Conservation (phyloP, 37 sponge, comb jelly and placozoan species). For the Spongilla lacustris region DNA sequence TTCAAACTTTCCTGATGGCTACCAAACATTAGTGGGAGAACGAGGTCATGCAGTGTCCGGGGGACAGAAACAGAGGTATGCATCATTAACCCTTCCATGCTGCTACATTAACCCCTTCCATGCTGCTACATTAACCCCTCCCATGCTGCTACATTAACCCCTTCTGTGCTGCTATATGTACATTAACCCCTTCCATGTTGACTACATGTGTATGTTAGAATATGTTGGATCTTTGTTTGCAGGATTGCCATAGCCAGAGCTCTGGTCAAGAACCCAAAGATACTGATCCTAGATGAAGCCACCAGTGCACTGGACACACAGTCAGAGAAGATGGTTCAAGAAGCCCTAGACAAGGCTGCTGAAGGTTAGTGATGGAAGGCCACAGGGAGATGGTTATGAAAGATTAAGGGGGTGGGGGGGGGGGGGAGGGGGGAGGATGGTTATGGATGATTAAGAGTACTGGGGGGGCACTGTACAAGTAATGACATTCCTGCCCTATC, state of each 20-base stretch:
- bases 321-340: slow-evolving; percentile 70
- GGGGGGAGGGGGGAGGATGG: too few relatives aligned
- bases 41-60: slow-evolving; percentile 87
- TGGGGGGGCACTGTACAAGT: too few relatives aligned
- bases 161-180: too few relatives aligned
- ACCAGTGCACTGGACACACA: slow-evolving; percentile 82
- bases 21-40: slow-evolving; percentile 87
- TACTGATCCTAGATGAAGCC: slow-evolving; percentile 81
- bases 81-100: background rate
- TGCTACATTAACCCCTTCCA: background rate
- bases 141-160: too few relatives aligned
- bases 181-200: too few relatives aligned
- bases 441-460: too few relatives aligned
- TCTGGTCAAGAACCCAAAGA: slow-evolving; percentile 70
- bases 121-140: background rate
- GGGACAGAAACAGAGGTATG: slow-evolving; percentile 57
- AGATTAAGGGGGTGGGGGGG: background rate
- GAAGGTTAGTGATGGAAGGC: background rate
- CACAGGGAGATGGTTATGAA: too few relatives aligned
- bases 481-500: too few relatives aligned
- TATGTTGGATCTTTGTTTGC: background rate
- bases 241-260: slow-evolving; percentile 86
- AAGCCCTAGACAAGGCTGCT: slow-evolving; percentile 60
- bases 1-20: slow-evolving; percentile 76
- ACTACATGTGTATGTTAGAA: too few relatives aligned